Evolutionary conservation across 2,888 invertebrate species (phyloP), one percentile per base, ranked within the genome.

Genomic region (Drosophila meridionalis): DNA sequence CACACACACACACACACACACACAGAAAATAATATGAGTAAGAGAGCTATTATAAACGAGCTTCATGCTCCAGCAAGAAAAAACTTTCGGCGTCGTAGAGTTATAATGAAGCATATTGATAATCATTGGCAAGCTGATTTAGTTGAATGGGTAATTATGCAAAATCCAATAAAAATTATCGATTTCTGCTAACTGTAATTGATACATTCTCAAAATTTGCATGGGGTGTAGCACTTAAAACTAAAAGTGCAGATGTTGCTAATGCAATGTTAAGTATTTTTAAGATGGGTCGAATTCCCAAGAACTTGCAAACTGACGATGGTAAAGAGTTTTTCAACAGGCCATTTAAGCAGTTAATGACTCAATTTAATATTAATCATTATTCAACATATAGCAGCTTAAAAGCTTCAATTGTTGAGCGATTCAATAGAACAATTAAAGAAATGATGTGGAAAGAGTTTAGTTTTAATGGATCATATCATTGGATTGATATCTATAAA

Each of bases 391-490:
- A 42, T 40, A 40, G 40, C 40, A 40, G 40, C 40, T 40, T 40
- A 40, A 40, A 40, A 40, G 36, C 36, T 38, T 38, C 36, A 38
- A 38, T 47, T 36, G 58, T 58, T 26, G 58, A 59, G 12, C 28
- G 36, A 48, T 59, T 59, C 3, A 48, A 59, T 48, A 59, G 48
- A 48, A 60, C 59, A 4, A 6, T 60, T n/a, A 50, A 60, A 38
- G 38, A 48, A 4, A 60, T 48, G 36, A 60, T 60, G 30, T 50
- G 34, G 58, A 43, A 32, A 34, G 20, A 58, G 58, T 45, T 43
- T 45, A 28, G 45, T 45, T 20, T 43, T n/a, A 56, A 56, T 56
- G 56, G 40, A n/a, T 42, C 40, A 57, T 57, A 57, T 42, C 28
- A 40, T n/a, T 57, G 42, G 56, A 43, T 43, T n/a, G 12, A 32